Evolutionary conservation across 2,888 invertebrate species (phyloP).

Genomic region (Dryobota labecula): DNA sequence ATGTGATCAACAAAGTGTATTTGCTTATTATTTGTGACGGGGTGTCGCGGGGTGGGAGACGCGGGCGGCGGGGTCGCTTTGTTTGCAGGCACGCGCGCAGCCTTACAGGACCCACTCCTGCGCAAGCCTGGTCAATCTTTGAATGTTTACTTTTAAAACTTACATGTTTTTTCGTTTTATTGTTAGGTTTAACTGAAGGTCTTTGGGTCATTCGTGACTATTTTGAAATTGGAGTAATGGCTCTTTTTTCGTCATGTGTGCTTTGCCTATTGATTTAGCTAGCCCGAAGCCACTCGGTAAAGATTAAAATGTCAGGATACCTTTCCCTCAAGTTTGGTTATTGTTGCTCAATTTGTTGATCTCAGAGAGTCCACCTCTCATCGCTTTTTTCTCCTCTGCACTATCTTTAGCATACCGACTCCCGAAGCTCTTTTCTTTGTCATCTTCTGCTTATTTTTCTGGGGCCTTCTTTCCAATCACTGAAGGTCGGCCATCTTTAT

Average conservation of each 20-base stretch:
- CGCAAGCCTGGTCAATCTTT: constrained; percentile 75
- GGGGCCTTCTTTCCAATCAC: neutral
- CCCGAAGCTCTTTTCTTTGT: neutral
- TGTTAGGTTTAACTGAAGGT: constrained; percentile 54
- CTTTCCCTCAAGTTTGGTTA: neutral
- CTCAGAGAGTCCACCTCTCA: neutral
- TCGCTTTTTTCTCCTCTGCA: neutral
- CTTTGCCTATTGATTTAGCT: constrained; percentile 26
- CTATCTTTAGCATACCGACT: neutral
- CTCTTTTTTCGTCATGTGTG: constrained; percentile 15
- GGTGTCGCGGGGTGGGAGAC: constrained; percentile 57
- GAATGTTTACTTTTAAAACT: constrained; percentile 67
- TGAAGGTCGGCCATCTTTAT: neutral
- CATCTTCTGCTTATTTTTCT: neutral
- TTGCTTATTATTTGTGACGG: constrained; percentile 80
- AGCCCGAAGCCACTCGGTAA: neutral
- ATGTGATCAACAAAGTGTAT: constrained; percentile 78
- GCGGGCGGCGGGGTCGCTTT: constrained; percentile 72
- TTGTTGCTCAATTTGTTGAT: constrained; percentile 3
- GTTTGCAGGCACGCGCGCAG: constrained; percentile 84
- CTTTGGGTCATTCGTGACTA: constrained; percentile 60
- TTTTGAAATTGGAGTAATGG: constrained; percentile 52
- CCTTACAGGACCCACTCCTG: constrained; percentile 70
- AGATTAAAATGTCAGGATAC: constrained; percentile 3
- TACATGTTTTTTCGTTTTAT: constrained; percentile 61